phyloP scores from a whole-genome alignment of 2,113 vertebrate genomes.

The Leptosomus discolor region DNA sequence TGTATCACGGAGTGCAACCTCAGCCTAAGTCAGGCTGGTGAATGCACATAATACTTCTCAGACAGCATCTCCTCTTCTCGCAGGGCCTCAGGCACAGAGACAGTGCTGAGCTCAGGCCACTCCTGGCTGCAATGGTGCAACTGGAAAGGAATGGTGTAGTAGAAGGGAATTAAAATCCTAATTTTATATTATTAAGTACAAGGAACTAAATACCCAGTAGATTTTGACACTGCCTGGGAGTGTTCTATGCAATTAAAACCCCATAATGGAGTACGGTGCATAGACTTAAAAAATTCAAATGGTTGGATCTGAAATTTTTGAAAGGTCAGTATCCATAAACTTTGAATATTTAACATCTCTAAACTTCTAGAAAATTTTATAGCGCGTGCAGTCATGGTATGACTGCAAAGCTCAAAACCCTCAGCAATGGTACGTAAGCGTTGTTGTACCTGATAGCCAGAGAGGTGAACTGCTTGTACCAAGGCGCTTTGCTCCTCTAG shows the following conservation, averaged over 20 bases:
- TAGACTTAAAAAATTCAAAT: background rate
- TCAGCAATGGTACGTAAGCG: background rate
- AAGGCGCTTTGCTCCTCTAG: background rate
- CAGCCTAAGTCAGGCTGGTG: background rate
- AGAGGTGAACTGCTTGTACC: background rate
- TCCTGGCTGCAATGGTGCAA: background rate
- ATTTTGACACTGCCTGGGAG: background rate
- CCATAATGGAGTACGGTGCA: rapidly evolving
- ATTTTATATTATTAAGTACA: background rate
- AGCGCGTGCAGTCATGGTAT: rapidly evolving
- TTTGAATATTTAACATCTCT: background rate
- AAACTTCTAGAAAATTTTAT: background rate
- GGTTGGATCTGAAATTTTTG: background rate
- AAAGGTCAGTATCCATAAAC: background rate
- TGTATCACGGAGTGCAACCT: background rate
- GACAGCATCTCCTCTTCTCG: background rate
- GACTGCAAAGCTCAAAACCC: background rate
- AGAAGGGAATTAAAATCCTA: background rate
- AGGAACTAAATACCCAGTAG: background rate
- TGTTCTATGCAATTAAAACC: background rate
- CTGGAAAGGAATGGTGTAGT: background rate
- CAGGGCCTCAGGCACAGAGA: background rate
- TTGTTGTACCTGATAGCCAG: background rate
- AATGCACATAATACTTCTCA: background rate
- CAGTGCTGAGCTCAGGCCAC: background rate